These are phyloP conservation scores for Channa striata DNA, from an alignment of 2,797 vertebrate genomes.

Conservation along the genomic window DNA sequence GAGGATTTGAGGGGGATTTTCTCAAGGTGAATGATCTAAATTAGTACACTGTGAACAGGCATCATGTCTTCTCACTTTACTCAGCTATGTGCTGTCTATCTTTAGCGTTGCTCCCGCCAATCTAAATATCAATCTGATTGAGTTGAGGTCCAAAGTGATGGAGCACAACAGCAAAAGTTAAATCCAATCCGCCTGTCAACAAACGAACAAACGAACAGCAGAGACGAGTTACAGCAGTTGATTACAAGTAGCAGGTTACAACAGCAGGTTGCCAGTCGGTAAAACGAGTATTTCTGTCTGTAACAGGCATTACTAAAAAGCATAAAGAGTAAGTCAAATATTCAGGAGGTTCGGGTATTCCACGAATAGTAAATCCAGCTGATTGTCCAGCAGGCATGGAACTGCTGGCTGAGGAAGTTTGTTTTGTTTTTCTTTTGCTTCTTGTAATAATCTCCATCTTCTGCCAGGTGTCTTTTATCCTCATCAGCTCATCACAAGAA, in stretches of 20 bases:
- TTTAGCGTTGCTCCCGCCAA: constrained; percentile 40
- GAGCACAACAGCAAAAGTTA: constrained; percentile 22
- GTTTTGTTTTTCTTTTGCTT: constrained; percentile 10
- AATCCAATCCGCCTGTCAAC: background rate
- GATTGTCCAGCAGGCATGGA: constrained; percentile 41
- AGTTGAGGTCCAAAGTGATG: constrained; percentile 32
- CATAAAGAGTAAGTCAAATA: background rate
- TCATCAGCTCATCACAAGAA: constrained; percentile 26
- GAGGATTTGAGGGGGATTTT: constrained; percentile 68
- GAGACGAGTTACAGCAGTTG: background rate
- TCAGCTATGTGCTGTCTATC: constrained; percentile 66
- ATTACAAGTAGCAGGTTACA: background rate
- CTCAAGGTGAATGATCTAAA: constrained; percentile 68
- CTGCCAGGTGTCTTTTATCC: constrained; percentile 19
- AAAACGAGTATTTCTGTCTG: background rate
- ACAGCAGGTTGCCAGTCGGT: background rate
- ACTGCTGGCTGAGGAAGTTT: constrained; percentile 1
- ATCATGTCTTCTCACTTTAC: constrained; percentile 67
- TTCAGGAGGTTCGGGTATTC: constrained; percentile 3
- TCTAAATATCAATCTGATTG: constrained; percentile 43
- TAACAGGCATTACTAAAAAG: background rate
- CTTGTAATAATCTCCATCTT: constrained; percentile 40
- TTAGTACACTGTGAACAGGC: constrained; percentile 55
- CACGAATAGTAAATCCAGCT: constrained; percentile 40
- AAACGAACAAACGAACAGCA: background rate